Evolutionary conservation across 2,797 vertebrate genomes (phyloP).

Genomic region (Benthosema pterotum): DNA sequence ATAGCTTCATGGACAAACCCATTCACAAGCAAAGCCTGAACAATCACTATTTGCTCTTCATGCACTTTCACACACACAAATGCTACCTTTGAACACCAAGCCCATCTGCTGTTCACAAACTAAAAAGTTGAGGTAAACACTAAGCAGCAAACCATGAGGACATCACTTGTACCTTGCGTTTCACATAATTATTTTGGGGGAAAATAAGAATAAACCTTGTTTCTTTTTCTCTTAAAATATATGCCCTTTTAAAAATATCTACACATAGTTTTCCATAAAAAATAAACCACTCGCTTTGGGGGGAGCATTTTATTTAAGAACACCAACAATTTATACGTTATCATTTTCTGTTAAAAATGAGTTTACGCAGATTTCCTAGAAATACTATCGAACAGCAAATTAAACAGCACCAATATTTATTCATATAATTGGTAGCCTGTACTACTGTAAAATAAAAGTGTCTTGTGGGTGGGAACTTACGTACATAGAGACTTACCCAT

Average conservation of each 20-base stretch:
- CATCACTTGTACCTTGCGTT: background rate
- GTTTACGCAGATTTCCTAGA: conserved; percentile 17
- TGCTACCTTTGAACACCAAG: conserved; percentile 64
- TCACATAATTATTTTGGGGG: conserved; percentile 9
- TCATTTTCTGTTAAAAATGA: conserved; percentile 1
- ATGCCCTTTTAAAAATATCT: background rate
- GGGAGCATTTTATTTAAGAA: conserved; percentile 56
- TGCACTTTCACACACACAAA: conserved; percentile 65
- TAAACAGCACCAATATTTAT: conserved; percentile 5
- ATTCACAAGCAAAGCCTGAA: conserved; percentile 58
- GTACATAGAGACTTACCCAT: background rate
- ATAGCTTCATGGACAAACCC: conserved; percentile 39
- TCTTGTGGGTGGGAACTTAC: background rate
- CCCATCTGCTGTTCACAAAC: conserved; percentile 31
- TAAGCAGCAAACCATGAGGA: background rate
- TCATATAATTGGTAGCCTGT: background rate
- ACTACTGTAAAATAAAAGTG: background rate
- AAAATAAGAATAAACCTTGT: conserved; percentile 14
- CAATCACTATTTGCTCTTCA: conserved; percentile 49
- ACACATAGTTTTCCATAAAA: background rate
- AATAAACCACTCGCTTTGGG: conserved; percentile 38
- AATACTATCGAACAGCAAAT: conserved; percentile 20
- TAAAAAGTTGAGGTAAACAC: conserved; percentile 27
- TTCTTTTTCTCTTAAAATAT: too few relatives aligned
- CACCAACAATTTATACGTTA: conserved; percentile 40